Percentiles rank a stretch among this genome's conserved stretches.
Conservation (phyloP, 2,888 invertebrate genomes). For the Odontocolon sp. region DNA sequence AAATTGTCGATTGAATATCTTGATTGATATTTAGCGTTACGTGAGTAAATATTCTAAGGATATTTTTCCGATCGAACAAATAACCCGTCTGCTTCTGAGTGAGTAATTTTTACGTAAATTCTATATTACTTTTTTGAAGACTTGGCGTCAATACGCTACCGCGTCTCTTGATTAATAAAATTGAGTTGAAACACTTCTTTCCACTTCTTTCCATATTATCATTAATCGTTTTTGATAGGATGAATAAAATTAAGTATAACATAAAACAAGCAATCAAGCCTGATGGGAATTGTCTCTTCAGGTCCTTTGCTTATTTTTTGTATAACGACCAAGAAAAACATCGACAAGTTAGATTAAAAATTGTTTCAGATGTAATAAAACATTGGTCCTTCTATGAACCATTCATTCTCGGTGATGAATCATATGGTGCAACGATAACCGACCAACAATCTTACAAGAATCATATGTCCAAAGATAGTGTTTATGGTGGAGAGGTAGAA, state of each 20-base stretch:
- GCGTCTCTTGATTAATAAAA: too few relatives aligned
- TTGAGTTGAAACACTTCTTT: too few relatives aligned
- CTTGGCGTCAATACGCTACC: too few relatives aligned
- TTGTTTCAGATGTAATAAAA: background rate
- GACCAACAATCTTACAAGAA: background rate
- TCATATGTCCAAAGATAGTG: background rate
- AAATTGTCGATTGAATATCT: too few relatives aligned
- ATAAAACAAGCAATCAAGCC: background rate
- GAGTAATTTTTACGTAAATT: too few relatives aligned
- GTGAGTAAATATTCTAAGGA: too few relatives aligned
- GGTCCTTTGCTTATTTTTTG: background rate
- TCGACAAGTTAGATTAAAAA: background rate
- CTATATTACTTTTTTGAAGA: too few relatives aligned
- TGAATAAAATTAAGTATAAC: background rate
- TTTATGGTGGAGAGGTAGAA: constrained; percentile 13
- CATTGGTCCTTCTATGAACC: constrained; percentile 5
- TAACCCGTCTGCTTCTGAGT: too few relatives aligned
- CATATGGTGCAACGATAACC: background rate
- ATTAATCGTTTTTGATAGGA: background rate
- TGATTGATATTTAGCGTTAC: too few relatives aligned
- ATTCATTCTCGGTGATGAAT: background rate
- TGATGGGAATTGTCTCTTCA: background rate
- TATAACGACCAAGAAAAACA: background rate
- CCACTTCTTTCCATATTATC: background rate
- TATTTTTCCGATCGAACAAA: too few relatives aligned